Conservation (phyloP, 2,888 invertebrate genomes). For the Sclerodermus sp. region DNA sequence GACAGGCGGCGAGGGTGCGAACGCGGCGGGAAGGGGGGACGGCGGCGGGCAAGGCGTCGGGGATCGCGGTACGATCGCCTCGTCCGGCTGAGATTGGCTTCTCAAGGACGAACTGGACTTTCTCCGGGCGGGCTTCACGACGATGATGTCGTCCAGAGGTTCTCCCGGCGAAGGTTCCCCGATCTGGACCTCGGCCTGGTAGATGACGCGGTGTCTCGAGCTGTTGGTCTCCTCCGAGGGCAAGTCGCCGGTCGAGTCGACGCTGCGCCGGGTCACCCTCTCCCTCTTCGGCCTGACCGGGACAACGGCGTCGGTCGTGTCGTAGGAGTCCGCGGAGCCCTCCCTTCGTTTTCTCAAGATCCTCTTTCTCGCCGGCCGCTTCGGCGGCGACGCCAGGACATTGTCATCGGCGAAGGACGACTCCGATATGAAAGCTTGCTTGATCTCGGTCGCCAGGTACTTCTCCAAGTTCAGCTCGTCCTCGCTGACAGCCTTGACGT, state of each 20-base stretch:
- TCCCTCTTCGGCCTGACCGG: constrained; percentile 62
- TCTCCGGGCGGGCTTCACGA: constrained; percentile 49
- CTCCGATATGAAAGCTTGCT: constrained; percentile 74
- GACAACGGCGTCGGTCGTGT: constrained; percentile 31
- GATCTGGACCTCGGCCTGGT: constrained; percentile 39
- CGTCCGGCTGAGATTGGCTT: constrained; percentile 38
- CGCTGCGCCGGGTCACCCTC: constrained; percentile 33
- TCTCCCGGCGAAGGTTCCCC: constrained; percentile 26
- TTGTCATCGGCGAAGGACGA: constrained; percentile 60
- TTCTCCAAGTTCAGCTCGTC: constrained; percentile 80
- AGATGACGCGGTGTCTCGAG: constrained; percentile 45
- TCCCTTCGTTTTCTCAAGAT: constrained; percentile 44
- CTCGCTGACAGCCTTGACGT: constrained; percentile 79
- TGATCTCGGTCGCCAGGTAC: constrained; percentile 77
- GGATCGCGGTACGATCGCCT: background rate
- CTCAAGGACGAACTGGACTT: constrained; percentile 47
- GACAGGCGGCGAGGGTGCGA: constrained; percentile 24
- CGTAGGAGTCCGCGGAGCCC: constrained; percentile 36
- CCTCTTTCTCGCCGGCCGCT: constrained; percentile 41
- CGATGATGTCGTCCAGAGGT: constrained; percentile 49
- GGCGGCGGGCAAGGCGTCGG: constrained; percentile 3
- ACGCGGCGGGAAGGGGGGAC: background rate
- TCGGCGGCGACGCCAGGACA: constrained; percentile 40
- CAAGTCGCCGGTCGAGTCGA: constrained; percentile 32
- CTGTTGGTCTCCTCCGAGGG: constrained; percentile 27